Conservation (phyloP, 2,888 invertebrate genomes). For the Branchellion lobata region DNA sequence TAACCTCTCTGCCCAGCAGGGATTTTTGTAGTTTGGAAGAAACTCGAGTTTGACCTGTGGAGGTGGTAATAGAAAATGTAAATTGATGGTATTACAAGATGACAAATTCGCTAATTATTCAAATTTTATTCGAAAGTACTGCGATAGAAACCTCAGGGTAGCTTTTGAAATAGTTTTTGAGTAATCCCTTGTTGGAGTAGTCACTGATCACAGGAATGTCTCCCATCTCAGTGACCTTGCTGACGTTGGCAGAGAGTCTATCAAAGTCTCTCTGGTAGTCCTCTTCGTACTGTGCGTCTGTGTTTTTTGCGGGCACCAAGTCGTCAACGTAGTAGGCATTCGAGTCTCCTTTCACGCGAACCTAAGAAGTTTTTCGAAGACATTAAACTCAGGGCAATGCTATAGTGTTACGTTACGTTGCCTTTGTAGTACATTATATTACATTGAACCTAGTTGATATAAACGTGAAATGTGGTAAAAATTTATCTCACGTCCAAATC, state of each 20-base stretch:
- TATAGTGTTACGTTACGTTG: too few species aligned
- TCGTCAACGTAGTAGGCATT: too few species aligned
- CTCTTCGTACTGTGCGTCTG: neutral
- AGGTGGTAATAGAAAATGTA: neutral
- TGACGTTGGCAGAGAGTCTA: neutral
- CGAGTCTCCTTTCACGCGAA: too few species aligned
- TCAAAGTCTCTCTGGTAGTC: constrained; percentile 13
- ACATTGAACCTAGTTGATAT: too few species aligned
- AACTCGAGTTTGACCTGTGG: constrained; percentile 43
- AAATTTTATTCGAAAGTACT: neutral
- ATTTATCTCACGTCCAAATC: neutral
- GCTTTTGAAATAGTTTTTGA: constrained; percentile 12
- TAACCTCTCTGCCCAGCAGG: constrained; percentile 45
- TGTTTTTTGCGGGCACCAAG: neutral
- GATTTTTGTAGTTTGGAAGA: constrained; percentile 40
- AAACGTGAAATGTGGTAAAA: too few species aligned
- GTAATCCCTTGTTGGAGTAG: neutral
- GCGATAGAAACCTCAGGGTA: constrained; percentile 16
- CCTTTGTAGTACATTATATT: too few species aligned
- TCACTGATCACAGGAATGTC: constrained; percentile 3
- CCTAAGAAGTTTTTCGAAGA: too few species aligned
- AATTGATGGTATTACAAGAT: neutral
- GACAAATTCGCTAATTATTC: neutral
- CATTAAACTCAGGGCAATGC: too few species aligned
- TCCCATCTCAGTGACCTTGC: neutral